A percentile compares a stretch with the other conserved stretches of the same genome.
Conservation (phyloP, 2,113 vertebrate species). For the Salvator merianae region DNA sequence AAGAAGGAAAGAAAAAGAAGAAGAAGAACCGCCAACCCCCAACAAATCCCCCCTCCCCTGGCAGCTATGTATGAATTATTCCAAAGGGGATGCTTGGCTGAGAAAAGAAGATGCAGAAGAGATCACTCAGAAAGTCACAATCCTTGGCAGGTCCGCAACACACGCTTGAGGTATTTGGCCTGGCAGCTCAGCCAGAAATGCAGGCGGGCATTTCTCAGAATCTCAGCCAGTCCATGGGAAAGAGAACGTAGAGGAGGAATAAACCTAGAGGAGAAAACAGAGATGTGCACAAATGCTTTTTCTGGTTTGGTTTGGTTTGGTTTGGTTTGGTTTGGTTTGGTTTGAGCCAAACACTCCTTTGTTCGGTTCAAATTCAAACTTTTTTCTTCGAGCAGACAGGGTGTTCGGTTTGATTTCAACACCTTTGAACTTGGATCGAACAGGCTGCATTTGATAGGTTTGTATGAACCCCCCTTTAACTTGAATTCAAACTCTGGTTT, state of each 20-base stretch:
- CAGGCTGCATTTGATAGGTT: too few relatives aligned
- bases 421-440: too few relatives aligned
- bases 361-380: too few relatives aligned
- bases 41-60: neutral
- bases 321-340: too few relatives aligned
- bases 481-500: too few relatives aligned
- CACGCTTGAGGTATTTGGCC: rapidly evolving
- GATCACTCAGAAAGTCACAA: neutral
- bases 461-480: too few relatives aligned
- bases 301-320: too few relatives aligned
- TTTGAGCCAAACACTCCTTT: too few relatives aligned
- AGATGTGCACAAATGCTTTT: neutral
- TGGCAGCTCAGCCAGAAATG: neutral
- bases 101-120: neutral
- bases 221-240: neutral
- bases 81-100: neutral
- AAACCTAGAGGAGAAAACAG: too few relatives aligned
- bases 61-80: neutral
- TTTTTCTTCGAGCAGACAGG: too few relatives aligned
- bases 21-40: neutral
- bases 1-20: neutral
- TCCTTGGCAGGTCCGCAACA: rapidly evolving
- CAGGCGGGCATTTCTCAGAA: rapidly evolving
- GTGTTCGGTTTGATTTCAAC: too few relatives aligned
- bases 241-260: neutral